A percentile compares a stretch with the other conserved stretches of the same genome.
Conservation (phyloP, 2,113 vertebrate species). For the Pseudonaja textilis region DNA sequence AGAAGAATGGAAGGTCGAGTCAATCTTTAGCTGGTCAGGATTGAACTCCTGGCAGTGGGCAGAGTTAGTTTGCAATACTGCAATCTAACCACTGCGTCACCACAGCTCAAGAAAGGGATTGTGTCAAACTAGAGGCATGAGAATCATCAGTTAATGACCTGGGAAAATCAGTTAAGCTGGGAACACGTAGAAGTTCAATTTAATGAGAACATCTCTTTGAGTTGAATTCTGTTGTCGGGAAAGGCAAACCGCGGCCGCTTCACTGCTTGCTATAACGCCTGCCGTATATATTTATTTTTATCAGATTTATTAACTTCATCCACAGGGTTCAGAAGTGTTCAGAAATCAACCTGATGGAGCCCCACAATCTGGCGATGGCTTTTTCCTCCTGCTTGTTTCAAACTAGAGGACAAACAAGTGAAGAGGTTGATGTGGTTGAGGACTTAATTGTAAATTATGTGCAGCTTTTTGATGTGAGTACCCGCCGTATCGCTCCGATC, state of each 20-base stretch:
- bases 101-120: neutral
- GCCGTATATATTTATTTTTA: conserved; percentile 9
- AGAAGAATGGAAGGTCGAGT: too few species aligned
- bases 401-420: conserved; percentile 84
- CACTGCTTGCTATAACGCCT: too few species aligned
- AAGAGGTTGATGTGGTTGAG: conserved; percentile 85
- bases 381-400: conserved; percentile 94
- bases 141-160: too few species aligned
- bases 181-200: neutral
- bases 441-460: conserved; percentile 92
- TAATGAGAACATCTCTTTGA: too few species aligned
- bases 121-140: neutral
- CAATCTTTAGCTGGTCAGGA: too few species aligned
- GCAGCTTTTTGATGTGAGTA: conserved; percentile 89
- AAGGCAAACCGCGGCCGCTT: too few species aligned
- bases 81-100: too few species aligned
- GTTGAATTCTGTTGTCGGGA: too few species aligned
- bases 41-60: too few species aligned
- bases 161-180: neutral
- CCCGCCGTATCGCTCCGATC: neutral
- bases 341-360: conserved; percentile 87
- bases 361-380: conserved; percentile 80
- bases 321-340: conserved; percentile 91
- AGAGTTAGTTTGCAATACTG: too few species aligned
- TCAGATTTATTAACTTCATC: conserved; percentile 36